Evolutionary conservation across 53 echinoderm and acorn worm species (phyloP), one percentile per base, ranked within the genome.

Genomic region (Echinarachnius parma): DNA sequence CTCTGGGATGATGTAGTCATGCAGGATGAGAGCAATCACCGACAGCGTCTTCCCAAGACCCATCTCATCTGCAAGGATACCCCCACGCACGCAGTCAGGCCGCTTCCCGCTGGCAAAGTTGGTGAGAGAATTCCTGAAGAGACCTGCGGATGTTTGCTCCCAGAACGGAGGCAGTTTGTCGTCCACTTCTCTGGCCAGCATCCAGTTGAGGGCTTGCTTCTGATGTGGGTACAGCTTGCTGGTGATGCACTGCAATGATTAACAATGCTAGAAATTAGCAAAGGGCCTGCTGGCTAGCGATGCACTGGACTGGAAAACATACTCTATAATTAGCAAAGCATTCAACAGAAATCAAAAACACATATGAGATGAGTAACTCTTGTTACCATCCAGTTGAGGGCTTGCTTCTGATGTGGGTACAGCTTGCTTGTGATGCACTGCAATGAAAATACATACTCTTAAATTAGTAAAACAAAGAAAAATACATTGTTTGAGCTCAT

Each of bases 21-120:
- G 69, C 47, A 90, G 49, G 50, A 93, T 81, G 16, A 93, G 76
- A 2, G 94, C 62, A 11, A 93, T 93, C 28, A 93, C 78, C 29
- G 86, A 77, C 21, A 93, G 81, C 0, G 94, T 93, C 64, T 93
- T 93, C 9, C 94, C 94, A 10, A 93, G 62, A 0, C 94, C 94
- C 94, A 93, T 93, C 58, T 93, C 94, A 34, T 93, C 94, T 0
- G 94, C 94, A 15, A 93, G 67, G 61, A 93, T 89, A 9, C 94
- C 94, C 9, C 94, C 94, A 16, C 78, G 54, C 8, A 93, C 86
- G 22, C 78, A 77, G 20, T 83, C 79, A 4, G 94, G 94, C n/a
- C 77, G 72, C 18, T 61, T 90, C 42, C 48, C 37, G 34, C 74
- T 90, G 48, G 58, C 65, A 67, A 71, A 93, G 78, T 93, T 93